A percentile compares a stretch with the other conserved stretches of the same genome.
These are phyloP conservation scores for Morpho helenor DNA, from an alignment of 2,888 invertebrate genomes.

Conservation along the genomic window DNA sequence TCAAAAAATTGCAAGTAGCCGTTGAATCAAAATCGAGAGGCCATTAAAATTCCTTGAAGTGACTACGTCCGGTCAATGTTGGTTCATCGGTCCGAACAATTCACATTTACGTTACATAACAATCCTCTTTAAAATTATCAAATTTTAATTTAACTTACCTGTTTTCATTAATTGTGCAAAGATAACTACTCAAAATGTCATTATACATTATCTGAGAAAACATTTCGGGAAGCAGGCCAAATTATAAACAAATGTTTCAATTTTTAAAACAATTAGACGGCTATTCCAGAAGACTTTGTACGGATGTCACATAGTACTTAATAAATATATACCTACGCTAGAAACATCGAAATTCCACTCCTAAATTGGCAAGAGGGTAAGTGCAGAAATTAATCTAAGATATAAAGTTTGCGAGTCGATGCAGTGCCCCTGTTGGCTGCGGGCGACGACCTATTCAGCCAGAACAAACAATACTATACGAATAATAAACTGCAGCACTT, in stretches of 20 bases:
- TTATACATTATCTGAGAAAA: conserved; percentile 6
- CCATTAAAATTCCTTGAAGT: too few relatives aligned
- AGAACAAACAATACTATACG: conserved; percentile 39
- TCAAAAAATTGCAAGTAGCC: too few relatives aligned
- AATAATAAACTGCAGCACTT: conserved; percentile 29
- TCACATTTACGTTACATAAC: too few relatives aligned
- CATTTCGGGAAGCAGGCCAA: conserved; percentile 7
- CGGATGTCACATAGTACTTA: conserved; percentile 13
- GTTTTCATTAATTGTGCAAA: too few relatives aligned
- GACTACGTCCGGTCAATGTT: too few relatives aligned
- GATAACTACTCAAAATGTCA: too few relatives aligned
- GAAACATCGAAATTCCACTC: conserved; percentile 6
- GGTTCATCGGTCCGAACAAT: too few relatives aligned
- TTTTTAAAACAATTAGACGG: conserved; percentile 5
- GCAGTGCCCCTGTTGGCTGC: conserved; percentile 29
- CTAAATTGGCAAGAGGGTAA: conserved; percentile 18
- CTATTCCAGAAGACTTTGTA: conserved; percentile 10
- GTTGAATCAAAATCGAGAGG: too few relatives aligned
- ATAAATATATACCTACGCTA: conserved; percentile 1
- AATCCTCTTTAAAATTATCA: too few relatives aligned
- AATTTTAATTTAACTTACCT: too few relatives aligned
- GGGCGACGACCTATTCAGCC: conserved; percentile 47
- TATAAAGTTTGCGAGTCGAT: conserved; percentile 14
- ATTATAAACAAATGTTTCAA: conserved; percentile 4
- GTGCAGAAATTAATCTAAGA: conserved; percentile 16